Conservation (phyloP, 2,888 invertebrate genomes). For the Cancer borealis region DNA sequence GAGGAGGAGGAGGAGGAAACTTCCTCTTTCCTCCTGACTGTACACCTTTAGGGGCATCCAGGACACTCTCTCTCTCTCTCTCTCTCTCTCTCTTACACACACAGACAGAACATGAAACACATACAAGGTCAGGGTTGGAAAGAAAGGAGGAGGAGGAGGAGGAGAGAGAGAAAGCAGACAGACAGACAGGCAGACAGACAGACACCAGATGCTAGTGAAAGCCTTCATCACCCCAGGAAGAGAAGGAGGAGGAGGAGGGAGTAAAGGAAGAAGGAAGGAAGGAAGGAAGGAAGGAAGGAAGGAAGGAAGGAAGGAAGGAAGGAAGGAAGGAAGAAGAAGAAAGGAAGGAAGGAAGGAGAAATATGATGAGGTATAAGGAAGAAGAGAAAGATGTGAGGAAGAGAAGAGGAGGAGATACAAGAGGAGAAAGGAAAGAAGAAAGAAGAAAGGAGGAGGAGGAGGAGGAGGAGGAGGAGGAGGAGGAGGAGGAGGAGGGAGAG, state of each 20-base stretch:
- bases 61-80: too few relatives aligned
- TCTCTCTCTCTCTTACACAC: not conserved
- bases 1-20: constrained; percentile 22
- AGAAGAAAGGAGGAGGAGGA: not conserved
- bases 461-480: not conserved
- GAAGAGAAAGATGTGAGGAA: not conserved
- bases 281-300: not conserved
- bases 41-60: not conserved
- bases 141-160: not conserved
- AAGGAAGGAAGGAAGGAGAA: constrained; percentile 13
- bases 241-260: not conserved
- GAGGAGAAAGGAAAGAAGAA: constrained; percentile 5
- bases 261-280: not conserved
- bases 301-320: not conserved
- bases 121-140: not conserved
- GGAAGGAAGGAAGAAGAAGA: constrained; percentile 2
- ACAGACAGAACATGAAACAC: not conserved
- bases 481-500: not conserved
- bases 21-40: not conserved
- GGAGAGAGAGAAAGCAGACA: not conserved
- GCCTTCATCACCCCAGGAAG: not conserved
- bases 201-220: constrained; percentile 4
- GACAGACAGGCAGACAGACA: not conserved
- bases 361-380: not conserved
- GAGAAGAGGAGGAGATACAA: not conserved